Percentiles rank a stretch among this genome's conserved stretches.
Evolutionary conservation across 2,888 invertebrate species (phyloP).

Genomic region (Stenichneumon culpator): DNA sequence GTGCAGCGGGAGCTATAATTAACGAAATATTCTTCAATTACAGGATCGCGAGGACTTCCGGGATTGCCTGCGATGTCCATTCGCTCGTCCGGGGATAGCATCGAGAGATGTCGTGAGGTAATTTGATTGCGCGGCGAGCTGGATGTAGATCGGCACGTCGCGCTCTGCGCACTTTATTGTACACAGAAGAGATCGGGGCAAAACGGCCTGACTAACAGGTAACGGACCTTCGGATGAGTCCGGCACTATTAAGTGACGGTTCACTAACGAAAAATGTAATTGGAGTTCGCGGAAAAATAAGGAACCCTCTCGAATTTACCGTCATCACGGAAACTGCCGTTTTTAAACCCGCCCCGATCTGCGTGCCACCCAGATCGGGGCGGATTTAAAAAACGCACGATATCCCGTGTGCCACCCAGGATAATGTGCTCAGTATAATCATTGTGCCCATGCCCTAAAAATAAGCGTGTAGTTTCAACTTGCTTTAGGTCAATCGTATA

Average conservation of each 20-base stretch:
- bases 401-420: no score
- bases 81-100: not conserved
- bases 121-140: conserved; percentile 12
- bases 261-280: not conserved
- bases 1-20: not conserved
- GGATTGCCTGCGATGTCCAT: conserved; percentile 2
- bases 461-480: no score
- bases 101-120: conserved; percentile 14
- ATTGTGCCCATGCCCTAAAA: not conserved
- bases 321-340: not conserved
- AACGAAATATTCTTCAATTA: conserved; percentile 20
- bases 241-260: not conserved
- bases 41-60: conserved; percentile 11
- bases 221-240: not conserved
- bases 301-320: not conserved
- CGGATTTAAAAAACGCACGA: no score
- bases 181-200: not conserved
- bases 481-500: not conserved
- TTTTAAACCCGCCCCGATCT: no score
- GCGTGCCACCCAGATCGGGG: no score
- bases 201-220: not conserved
- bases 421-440: not conserved
- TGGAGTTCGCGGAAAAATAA: no score
- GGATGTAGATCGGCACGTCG: not conserved
- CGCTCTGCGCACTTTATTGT: not conserved